Percentiles rank a stretch among this genome's conserved stretches.
phyloP scores from a whole-genome alignment of 2,888 invertebrate genomes.

The Drosophila cyrtoloma region DNA sequence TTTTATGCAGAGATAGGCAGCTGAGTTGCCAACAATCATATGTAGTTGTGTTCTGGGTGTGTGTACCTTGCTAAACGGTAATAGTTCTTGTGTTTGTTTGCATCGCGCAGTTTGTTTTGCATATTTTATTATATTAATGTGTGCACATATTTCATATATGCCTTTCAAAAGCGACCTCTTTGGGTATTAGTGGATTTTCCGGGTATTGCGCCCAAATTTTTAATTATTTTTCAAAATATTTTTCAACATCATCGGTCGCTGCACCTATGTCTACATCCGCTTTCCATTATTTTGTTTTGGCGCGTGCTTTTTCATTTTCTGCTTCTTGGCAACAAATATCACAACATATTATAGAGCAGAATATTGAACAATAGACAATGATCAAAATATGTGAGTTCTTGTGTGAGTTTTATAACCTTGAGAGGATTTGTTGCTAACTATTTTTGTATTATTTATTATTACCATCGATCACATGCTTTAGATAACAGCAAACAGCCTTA shows the following conservation, averaged over 20 bases:
- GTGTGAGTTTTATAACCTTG: constrained; percentile 1
- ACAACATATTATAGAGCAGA: background rate
- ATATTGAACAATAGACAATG: constrained; percentile 12
- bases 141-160: constrained; percentile 12
- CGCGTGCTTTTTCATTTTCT: constrained; percentile 13
- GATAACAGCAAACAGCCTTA: constrained; percentile 18
- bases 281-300: constrained; percentile 22
- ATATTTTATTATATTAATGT: constrained; percentile 15
- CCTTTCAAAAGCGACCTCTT: constrained; percentile 20
- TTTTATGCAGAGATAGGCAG: constrained; percentile 51
- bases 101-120: constrained; percentile 3
- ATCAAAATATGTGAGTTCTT: background rate
- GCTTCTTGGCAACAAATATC: constrained; percentile 17
- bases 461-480: constrained; percentile 33
- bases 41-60: constrained; percentile 11
- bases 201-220: constrained; percentile 35
- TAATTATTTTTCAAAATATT: constrained; percentile 25
- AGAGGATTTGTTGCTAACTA: constrained; percentile 16
- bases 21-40: constrained; percentile 37
- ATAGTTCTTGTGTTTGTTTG: constrained; percentile 6
- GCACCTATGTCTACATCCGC: constrained; percentile 28
- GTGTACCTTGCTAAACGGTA: constrained; percentile 36
- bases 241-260: constrained; percentile 12
- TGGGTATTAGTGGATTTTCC: constrained; percentile 5
- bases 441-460: background rate